Conservation (phyloP, 2,113 vertebrate species). For the Xyliphius kryptos region DNA sequence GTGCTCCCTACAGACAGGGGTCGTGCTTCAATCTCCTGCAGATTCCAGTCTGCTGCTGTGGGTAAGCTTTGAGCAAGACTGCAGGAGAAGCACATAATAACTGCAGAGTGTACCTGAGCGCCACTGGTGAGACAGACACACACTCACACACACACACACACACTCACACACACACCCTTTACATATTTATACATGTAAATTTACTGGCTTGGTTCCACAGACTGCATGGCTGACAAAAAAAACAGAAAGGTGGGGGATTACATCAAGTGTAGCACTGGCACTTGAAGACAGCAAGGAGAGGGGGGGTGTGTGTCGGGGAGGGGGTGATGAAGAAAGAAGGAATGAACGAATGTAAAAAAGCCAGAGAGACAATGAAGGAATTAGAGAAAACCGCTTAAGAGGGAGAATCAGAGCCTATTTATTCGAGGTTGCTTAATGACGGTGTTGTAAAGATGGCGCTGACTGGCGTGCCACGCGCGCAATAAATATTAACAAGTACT, state of each 20-base stretch:
- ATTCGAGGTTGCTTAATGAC: slow-evolving; percentile 56
- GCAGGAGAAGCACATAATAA: too few relatives aligned
- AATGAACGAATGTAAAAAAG: not conserved
- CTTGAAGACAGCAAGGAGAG: too few relatives aligned
- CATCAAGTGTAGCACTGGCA: slow-evolving; percentile 22
- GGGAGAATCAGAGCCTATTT: slow-evolving; percentile 10
- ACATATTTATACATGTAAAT: slow-evolving; percentile 57
- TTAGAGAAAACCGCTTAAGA: slow-evolving; percentile 8
- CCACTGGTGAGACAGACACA: not conserved
- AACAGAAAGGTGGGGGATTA: slow-evolving; percentile 46
- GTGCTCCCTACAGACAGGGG: too few relatives aligned
- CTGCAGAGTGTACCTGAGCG: too few relatives aligned
- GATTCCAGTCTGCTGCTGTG: too few relatives aligned
- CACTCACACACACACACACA: not conserved
- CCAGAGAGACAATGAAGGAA: slow-evolving; percentile 12
- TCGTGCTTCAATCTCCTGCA: too few relatives aligned
- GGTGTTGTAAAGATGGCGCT: slow-evolving; percentile 58
- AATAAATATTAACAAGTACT: slow-evolving; percentile 72
- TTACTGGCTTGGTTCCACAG: slow-evolving; percentile 51
- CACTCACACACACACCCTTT: slow-evolving; percentile 36
- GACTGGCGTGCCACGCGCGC: slow-evolving; percentile 59
- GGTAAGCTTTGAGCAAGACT: too few relatives aligned
- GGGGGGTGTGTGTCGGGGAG: too few relatives aligned
- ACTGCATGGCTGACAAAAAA: slow-evolving; percentile 35
- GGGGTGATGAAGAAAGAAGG: not conserved